phyloP scores from a whole-genome alignment of 2,888 invertebrate genomes.

The Cremastinae sp. region DNA sequence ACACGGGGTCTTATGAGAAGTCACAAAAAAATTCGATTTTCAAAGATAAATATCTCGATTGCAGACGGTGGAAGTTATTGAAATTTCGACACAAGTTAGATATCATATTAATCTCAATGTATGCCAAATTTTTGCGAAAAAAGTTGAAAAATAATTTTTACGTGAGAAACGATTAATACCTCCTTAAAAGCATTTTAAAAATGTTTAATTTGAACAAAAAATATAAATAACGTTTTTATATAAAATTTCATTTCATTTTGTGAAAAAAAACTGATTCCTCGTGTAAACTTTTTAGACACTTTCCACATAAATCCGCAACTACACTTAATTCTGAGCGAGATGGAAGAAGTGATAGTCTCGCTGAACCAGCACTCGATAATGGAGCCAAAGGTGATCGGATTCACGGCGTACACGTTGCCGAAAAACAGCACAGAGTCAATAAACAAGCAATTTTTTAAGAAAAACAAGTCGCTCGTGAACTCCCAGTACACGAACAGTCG shows the following conservation, averaged over 20 bases:
- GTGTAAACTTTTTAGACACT: slow-evolving; percentile 87
- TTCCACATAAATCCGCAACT: slow-evolving; percentile 97
- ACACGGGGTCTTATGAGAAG: too few relatives aligned
- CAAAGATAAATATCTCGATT: too few relatives aligned
- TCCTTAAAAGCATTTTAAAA: too few relatives aligned
- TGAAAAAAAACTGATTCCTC: too few relatives aligned
- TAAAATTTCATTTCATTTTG: too few relatives aligned
- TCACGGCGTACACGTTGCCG: slow-evolving; percentile 90
- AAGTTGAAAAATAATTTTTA: too few relatives aligned
- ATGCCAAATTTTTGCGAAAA: too few relatives aligned
- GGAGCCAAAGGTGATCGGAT: slow-evolving; percentile 94
- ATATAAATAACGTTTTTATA: background rate
- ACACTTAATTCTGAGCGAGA: slow-evolving; percentile 89
- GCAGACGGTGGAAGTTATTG: too few relatives aligned
- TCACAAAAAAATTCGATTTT: too few relatives aligned
- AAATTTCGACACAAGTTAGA: too few relatives aligned
- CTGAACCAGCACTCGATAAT: slow-evolving; percentile 94
- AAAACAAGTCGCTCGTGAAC: slow-evolving; percentile 92
- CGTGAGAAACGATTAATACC: too few relatives aligned
- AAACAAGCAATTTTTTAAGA: slow-evolving; percentile 90
- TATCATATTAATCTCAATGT: too few relatives aligned
- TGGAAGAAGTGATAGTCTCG: slow-evolving; percentile 91
- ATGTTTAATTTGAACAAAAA: background rate
- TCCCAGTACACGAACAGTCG: slow-evolving; percentile 96
- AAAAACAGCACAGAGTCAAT: slow-evolving; percentile 88